Evolutionary conservation across 2,888 invertebrate genomes (phyloP), one percentile per base, ranked within the genome.

Genomic region (Andrena camellia): DNA sequence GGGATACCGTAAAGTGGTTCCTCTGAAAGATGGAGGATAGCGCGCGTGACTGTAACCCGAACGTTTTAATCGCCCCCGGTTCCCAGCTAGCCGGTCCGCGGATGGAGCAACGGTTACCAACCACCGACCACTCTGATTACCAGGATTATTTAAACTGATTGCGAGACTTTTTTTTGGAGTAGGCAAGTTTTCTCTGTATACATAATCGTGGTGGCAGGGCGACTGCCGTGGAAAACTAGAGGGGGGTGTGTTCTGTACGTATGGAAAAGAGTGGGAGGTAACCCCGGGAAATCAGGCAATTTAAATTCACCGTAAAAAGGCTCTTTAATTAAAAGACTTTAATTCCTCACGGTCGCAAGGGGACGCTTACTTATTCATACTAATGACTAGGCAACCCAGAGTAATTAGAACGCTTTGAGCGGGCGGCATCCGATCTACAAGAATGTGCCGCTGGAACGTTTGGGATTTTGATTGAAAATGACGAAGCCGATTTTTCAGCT

Each of bases 301-400:
- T 93, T 92, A 92, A 92, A 93, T 93, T 90, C 92, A 87, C 88
- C 88, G 91, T 90, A 92, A 93, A 92, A 91, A 90, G 89, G 88
- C 87, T 88, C 88, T 91, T 91, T 92, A 92, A 93, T 93, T 92
- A 91, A 92, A 90, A 91, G 91, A 90, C 89, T 91, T 91, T 90
- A 92, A 92, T 93, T 92, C 86, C 86, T 91, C 88, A 87, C 83
- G 87, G 87, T 81, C 82, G 86, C 86, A 69, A 71, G 71, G 76
- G 83, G 81, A 82, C 78, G 84, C 82, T 91, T 90, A 91, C 89
- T 92, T 90, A 90, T 91, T 93, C 92, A 91, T 92, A 90, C 91
- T 92, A 92, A 93, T 90, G 90, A 92, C 91, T 86, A 82, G 88
- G 85, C 86, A 81, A 86, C 81, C 80, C 82, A 84, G 84, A 78